Evolutionary conservation across 2,113 vertebrate genomes (phyloP).

Genomic region (Sterrhoptilus dennistouni): DNA sequence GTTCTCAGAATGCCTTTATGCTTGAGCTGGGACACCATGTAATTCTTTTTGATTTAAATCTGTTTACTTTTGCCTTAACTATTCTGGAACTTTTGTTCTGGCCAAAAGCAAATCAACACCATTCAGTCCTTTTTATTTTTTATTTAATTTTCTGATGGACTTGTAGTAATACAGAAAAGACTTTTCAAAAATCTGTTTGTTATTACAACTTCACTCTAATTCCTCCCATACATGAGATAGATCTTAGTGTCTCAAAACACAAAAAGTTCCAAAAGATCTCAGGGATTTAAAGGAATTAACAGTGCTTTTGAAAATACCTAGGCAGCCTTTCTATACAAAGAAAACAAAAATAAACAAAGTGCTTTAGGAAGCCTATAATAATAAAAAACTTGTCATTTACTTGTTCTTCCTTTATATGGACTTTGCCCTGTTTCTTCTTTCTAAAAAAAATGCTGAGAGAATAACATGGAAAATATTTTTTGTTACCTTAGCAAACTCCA

Average conservation of each 20-base stretch:
- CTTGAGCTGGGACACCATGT: conserved; percentile 3
- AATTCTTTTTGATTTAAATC: conserved; percentile 40
- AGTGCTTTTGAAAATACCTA: conserved; percentile 43
- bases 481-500: not conserved
- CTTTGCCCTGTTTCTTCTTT: not conserved
- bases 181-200: conserved; percentile 62
- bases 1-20: conserved; percentile 20
- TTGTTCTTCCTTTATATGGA: not conserved
- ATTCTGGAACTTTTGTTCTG: conserved; percentile 57
- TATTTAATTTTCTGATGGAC: conserved; percentile 16
- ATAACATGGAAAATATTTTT: not conserved
- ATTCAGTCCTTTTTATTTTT: not conserved
- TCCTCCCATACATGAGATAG: conserved; percentile 34
- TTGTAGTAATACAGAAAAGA: conserved; percentile 54
- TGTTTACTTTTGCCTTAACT: conserved; percentile 64
- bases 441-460: not conserved
- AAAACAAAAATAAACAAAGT: conserved; percentile 64
- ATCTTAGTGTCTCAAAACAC: conserved; percentile 29
- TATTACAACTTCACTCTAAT: conserved; percentile 55
- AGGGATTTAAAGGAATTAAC: conserved; percentile 65
- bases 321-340: conserved; percentile 19
- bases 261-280: conserved; percentile 25
- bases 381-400: not conserved
- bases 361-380: conserved; percentile 18
- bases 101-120: conserved; percentile 47